Conservation (phyloP, 2,797 vertebrate genomes). For the Rhyacichthys aspro region DNA sequence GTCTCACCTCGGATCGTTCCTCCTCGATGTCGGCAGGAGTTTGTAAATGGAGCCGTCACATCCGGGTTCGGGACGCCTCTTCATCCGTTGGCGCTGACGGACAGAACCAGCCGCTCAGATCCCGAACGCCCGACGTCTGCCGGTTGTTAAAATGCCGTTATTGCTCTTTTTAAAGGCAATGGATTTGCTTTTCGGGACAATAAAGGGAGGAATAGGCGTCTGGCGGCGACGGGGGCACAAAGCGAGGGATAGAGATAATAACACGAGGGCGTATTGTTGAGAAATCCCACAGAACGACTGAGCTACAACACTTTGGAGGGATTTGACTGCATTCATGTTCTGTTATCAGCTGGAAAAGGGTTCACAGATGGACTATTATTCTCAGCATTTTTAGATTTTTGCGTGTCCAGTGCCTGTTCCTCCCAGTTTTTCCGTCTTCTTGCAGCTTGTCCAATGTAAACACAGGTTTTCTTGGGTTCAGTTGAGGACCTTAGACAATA, state of each 20-base stretch:
- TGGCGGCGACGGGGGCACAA: constrained; percentile 22
- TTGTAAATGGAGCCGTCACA: constrained; percentile 32
- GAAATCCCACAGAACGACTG: constrained; percentile 25
- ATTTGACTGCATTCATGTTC: constrained; percentile 36
- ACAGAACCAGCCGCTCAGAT: too few species aligned
- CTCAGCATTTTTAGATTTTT: constrained; percentile 25
- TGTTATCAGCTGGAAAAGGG: constrained; percentile 23
- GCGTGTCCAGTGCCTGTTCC: too few species aligned
- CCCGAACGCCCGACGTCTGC: constrained; percentile 62
- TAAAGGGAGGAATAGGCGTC: constrained; percentile 26
- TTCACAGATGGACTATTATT: constrained; percentile 31
- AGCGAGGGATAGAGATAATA: constrained; percentile 11
- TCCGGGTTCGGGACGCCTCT: constrained; percentile 21
- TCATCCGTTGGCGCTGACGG: constrained; percentile 41
- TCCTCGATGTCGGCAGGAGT: constrained; percentile 18
- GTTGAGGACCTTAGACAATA: too few species aligned
- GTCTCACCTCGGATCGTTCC: background rate
- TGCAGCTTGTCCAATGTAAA: too few species aligned
- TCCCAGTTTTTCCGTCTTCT: too few species aligned
- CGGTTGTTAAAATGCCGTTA: constrained; percentile 60
- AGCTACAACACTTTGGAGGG: constrained; percentile 22
- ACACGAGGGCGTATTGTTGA: constrained; percentile 22
- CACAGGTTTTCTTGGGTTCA: too few species aligned
- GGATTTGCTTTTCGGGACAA: constrained; percentile 50
- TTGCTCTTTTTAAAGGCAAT: constrained; percentile 48